These are phyloP conservation scores for Minunthozetes semirufus DNA, from an alignment of 2,888 invertebrate genomes.

Conservation along the genomic window DNA sequence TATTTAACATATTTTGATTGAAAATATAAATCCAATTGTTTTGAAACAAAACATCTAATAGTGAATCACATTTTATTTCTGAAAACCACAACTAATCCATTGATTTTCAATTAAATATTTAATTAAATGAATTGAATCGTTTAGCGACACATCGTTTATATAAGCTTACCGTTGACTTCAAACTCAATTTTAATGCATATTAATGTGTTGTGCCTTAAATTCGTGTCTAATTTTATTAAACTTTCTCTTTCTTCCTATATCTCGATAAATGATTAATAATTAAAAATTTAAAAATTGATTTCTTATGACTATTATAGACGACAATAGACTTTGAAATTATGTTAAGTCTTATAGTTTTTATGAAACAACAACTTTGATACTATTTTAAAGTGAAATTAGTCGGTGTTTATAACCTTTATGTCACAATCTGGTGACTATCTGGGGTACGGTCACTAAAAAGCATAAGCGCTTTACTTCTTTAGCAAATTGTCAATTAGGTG, in stretches of 20 bases:
- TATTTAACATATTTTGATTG: no score
- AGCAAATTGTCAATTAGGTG: not conserved
- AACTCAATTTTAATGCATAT: no score
- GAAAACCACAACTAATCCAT: no score
- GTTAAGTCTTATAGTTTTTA: not conserved
- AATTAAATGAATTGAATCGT: no score
- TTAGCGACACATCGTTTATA: no score
- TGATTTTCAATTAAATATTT: no score
- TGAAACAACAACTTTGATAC: not conserved
- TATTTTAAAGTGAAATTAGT: not conserved
- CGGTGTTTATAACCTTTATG: slow-evolving; percentile 3
- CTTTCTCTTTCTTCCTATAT: not conserved
- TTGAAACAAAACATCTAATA: no score
- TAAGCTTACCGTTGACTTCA: no score
- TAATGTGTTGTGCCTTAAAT: no score
- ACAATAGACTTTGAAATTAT: not conserved
- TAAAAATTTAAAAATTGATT: not conserved
- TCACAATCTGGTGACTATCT: slow-evolving; percentile 4
- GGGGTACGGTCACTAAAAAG: not conserved
- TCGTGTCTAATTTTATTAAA: not conserved
- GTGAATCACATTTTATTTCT: no score
- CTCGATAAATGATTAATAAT: not conserved
- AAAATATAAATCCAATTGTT: no score
- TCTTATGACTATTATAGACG: not conserved
- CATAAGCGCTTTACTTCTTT: not conserved